phyloP scores from a whole-genome alignment of 2,113 vertebrate genomes.

The Clinocottus analis region DNA sequence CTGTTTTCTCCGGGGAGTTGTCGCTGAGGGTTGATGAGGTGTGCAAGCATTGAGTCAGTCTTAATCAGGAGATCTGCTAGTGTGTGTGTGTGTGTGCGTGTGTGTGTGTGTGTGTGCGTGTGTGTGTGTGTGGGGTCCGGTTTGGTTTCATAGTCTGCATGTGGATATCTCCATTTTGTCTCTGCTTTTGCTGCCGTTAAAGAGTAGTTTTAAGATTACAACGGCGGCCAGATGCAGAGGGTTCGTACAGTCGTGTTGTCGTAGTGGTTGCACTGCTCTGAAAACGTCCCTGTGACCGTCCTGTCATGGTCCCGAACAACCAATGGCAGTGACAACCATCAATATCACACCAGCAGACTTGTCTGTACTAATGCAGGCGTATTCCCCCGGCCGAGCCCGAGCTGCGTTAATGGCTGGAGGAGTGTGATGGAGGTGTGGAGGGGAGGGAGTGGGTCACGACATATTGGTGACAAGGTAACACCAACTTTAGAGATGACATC shows the following conservation, averaged over 20 bases:
- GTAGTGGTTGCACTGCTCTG: conserved; percentile 18
- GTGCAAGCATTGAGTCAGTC: conserved; percentile 69
- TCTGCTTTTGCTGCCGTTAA: conserved; percentile 12
- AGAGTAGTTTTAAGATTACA: not conserved
- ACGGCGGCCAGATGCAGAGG: not conserved
- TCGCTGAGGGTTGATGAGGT: conserved; percentile 74
- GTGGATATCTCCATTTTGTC: conserved; percentile 38
- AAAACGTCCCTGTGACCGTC: conserved; percentile 37
- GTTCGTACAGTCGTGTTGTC: not conserved
- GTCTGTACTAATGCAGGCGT: conserved; percentile 70
- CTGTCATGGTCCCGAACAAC: conserved; percentile 49
- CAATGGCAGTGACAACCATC: conserved; percentile 59
- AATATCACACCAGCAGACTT: conserved; percentile 57
- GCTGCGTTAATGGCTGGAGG: conserved; percentile 72
- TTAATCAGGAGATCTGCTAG: conserved; percentile 69
- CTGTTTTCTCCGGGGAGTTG: conserved; percentile 72
- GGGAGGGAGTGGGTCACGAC: conserved; percentile 40
- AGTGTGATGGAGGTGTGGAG: conserved; percentile 57
- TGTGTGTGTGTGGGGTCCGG: conserved; percentile 43
- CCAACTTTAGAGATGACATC: conserved; percentile 56
- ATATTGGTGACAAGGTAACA: conserved; percentile 70
- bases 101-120: conserved; percentile 38
- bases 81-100: conserved; percentile 36
- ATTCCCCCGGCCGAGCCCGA: conserved; percentile 61
- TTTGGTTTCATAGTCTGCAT: conserved; percentile 27